Evolutionary conservation across 2,113 vertebrate species (phyloP).

Genomic region (Morone saxatilis): DNA sequence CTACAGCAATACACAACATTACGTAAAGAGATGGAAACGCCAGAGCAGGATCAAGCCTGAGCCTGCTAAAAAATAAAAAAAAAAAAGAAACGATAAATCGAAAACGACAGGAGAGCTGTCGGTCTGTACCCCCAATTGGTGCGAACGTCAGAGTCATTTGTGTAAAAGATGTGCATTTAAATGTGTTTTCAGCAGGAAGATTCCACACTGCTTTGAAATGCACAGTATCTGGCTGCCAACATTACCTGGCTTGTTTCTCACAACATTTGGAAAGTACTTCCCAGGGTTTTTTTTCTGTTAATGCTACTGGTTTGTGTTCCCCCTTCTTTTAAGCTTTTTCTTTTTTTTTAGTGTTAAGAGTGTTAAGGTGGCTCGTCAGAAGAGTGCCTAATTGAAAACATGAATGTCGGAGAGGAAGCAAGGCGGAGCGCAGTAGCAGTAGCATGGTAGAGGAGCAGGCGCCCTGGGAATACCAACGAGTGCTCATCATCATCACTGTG

Average conservation of each 20-base stretch:
- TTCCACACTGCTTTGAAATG: slow-evolving; percentile 36
- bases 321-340: background rate
- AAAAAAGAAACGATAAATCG: slow-evolving; percentile 39
- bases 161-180: slow-evolving; percentile 48
- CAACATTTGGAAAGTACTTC: slow-evolving; percentile 24
- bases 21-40: slow-evolving; percentile 38
- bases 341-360: slow-evolving; percentile 12
- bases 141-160: slow-evolving; percentile 50
- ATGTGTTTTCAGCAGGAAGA: slow-evolving; percentile 40
- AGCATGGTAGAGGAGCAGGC: slow-evolving; percentile 43
- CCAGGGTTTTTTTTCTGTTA: background rate
- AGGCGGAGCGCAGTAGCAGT: slow-evolving; percentile 20
- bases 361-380: slow-evolving; percentile 46
- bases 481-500: slow-evolving; percentile 58
- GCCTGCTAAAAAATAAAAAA: background rate
- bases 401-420: slow-evolving; percentile 74
- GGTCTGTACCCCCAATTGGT: slow-evolving; percentile 31
- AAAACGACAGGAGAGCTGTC: slow-evolving; percentile 58
- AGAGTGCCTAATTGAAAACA: slow-evolving; percentile 73
- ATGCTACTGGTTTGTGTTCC: background rate
- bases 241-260: slow-evolving; percentile 29
- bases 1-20: slow-evolving; percentile 18
- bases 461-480: slow-evolving; percentile 71
- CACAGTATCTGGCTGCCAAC: slow-evolving; percentile 14
- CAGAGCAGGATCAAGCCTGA: slow-evolving; percentile 21